Base-by-base conservation (phyloP, 2,888 invertebrate species). In the Chymomyza caudatula region DNA sequence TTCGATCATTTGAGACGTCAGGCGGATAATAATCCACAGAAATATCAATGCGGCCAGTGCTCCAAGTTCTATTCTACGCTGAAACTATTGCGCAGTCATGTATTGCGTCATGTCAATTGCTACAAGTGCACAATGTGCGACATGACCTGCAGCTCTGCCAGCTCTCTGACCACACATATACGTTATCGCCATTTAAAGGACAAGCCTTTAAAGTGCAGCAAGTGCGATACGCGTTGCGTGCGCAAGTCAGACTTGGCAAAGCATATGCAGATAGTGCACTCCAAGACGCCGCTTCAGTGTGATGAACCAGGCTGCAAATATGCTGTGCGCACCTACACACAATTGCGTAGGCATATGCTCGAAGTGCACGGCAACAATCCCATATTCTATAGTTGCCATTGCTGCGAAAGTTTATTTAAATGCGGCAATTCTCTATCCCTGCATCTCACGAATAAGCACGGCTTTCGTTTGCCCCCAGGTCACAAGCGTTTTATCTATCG, bases 71-170 rank as follows among this genome's bases (percentile, higher is more conserved):
- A 95, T 89, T 93, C 96, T 0, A 95, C 95, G 0, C 96, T 95
- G 88, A 93, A 96, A 75, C 91, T 98, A 20, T 90, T 98, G 3
- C 92, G 95, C 25, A 95, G 96, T 85, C 98, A 99, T 89, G 94
- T 96, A 89, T 92, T 96, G 13, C 93, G 94, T 47, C 98, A 99
- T 90, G 94, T 98, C 42, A 96, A 96, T 78, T 94, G 94, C 83
- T 95, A 95, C 89, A 97, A 97, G 88, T 98, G 98, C 89, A 92
- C 93, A 5, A 93, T 95, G 88, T 98, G 98, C 90, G 96, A 97
- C 88, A 97, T 98, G 96, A 96, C 97, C 0, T 96, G 96, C 83
- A 93, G 94, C 8, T 94, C 94, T 15, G 94, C 95, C 1, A 94
- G 95, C 13, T 92, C 93, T 61, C 91, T 98, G 69, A 93, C 94